These are phyloP conservation scores for Acrossocheilus wenchowensis DNA, from an alignment of 2,797 vertebrate species.

Conservation along the genomic window DNA sequence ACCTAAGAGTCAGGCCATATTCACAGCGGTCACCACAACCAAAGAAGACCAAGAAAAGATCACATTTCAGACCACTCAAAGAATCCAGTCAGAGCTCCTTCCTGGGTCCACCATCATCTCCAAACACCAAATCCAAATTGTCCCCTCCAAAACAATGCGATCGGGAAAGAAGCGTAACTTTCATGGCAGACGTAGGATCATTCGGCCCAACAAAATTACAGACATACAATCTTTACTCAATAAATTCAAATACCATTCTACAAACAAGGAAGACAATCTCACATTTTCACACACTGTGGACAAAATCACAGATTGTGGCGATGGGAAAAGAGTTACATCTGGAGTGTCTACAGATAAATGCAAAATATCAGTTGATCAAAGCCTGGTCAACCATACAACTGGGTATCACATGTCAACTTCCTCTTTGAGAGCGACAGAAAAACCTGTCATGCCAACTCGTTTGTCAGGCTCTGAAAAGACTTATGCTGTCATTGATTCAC, in stretches of 20 bases:
- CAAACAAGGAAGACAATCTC: constrained; percentile 65
- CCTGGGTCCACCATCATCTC: constrained; percentile 71
- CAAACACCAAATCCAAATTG: constrained; percentile 73
- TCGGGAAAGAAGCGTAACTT: constrained; percentile 74
- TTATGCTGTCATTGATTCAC: constrained; percentile 52
- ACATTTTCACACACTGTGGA: constrained; percentile 65
- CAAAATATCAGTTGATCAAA: constrained; percentile 43
- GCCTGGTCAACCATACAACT: constrained; percentile 57
- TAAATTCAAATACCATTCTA: constrained; percentile 69
- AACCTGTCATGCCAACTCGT: constrained; percentile 50
- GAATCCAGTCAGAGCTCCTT: constrained; percentile 71
- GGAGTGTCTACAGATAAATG: constrained; percentile 22
- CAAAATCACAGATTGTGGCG: constrained; percentile 61
- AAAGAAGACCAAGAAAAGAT: constrained; percentile 69
- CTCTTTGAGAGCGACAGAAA: constrained; percentile 56
- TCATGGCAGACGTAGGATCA: constrained; percentile 77
- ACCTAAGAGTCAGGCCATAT: constrained; percentile 67
- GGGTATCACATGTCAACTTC: constrained; percentile 46
- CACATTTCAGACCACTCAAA: constrained; percentile 78
- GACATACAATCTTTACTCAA: constrained; percentile 73
- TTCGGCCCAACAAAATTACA: constrained; percentile 81
- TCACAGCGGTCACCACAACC: constrained; percentile 68
- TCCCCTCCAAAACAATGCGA: constrained; percentile 66
- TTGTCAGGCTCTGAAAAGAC: constrained; percentile 49
- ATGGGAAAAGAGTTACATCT: constrained; percentile 46